Percentiles rank a stretch among this genome's conserved stretches.
These are phyloP conservation scores for Macropus fuliginosus DNA, from an alignment of 2,797 vertebrate species.

Conservation along the genomic window DNA sequence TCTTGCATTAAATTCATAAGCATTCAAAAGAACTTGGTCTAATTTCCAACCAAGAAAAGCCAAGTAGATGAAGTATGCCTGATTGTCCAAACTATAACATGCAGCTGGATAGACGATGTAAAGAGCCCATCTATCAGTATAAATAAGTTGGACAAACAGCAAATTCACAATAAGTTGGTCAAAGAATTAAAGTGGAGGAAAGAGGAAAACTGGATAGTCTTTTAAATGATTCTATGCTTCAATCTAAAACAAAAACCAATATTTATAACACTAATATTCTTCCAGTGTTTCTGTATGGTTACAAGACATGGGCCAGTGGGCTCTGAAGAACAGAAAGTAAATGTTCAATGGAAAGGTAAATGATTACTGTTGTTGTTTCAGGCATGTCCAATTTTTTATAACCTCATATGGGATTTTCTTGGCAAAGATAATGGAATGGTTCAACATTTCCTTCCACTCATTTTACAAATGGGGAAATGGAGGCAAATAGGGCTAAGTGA, in stretches of 20 bases:
- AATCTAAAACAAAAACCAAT: background rate
- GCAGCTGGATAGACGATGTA: background rate
- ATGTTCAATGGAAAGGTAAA: background rate
- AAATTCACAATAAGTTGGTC: background rate
- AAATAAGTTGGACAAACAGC: background rate
- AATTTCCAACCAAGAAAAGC: background rate
- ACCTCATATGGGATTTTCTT: background rate
- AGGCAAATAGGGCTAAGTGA: background rate
- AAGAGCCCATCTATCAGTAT: background rate
- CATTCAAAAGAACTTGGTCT: background rate
- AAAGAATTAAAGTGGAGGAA: background rate
- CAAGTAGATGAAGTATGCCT: background rate
- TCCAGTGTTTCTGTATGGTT: background rate
- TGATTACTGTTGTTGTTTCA: background rate
- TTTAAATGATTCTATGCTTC: background rate
- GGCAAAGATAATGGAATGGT: background rate
- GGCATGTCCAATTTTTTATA: background rate
- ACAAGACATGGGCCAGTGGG: background rate
- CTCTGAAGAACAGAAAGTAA: background rate
- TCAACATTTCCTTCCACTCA: background rate
- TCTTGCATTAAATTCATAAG: background rate
- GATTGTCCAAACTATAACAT: background rate
- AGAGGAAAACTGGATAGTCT: background rate
- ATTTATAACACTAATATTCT: background rate
- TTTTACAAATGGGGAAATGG: background rate